phyloP scores from a whole-genome alignment of 2,888 invertebrate genomes.

The Tryphoninae sp. region DNA sequence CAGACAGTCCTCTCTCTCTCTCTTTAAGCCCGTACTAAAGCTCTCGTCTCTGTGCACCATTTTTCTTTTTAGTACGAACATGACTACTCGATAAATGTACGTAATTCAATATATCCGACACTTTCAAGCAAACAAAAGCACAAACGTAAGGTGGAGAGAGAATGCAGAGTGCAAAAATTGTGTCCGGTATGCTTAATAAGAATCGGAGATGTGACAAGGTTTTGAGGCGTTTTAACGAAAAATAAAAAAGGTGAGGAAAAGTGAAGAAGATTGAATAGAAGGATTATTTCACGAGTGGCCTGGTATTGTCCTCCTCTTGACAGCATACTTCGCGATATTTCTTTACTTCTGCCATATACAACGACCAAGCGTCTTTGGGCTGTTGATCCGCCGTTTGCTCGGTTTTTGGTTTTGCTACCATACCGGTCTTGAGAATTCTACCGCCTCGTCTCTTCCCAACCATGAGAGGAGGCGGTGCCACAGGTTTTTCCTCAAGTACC shows the following conservation, averaged over 20 bases:
- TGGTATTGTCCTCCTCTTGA: slow-evolving; percentile 94
- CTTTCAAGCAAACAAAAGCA: neutral
- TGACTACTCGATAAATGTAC: neutral
- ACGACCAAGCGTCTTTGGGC: slow-evolving; percentile 94
- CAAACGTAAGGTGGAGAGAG: neutral
- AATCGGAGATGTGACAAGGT: slow-evolving; percentile 21
- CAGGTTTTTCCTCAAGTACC: slow-evolving; percentile 80
- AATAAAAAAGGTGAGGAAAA: slow-evolving; percentile 22
- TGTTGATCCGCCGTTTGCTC: slow-evolving; percentile 84
- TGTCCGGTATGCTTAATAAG: neutral
- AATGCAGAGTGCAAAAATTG: too few relatives aligned
- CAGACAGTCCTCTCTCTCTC: slow-evolving; percentile 60
- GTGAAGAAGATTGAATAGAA: slow-evolving; percentile 6
- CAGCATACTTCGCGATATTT: slow-evolving; percentile 96
- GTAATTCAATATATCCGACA: neutral
- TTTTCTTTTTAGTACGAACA: neutral
- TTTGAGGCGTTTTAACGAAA: slow-evolving; percentile 45
- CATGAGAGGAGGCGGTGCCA: slow-evolving; percentile 82
- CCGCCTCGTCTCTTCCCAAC: slow-evolving; percentile 94
- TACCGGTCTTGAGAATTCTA: slow-evolving; percentile 93
- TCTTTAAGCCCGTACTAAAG: neutral
- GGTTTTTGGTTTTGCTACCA: slow-evolving; percentile 92
- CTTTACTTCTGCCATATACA: slow-evolving; percentile 96
- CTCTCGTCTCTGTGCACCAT: neutral
- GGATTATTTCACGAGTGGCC: slow-evolving; percentile 93